Evolutionary conservation across 2,888 invertebrate species (phyloP), one percentile per base, ranked within the genome.

Genomic region (Volucella zonaria): DNA sequence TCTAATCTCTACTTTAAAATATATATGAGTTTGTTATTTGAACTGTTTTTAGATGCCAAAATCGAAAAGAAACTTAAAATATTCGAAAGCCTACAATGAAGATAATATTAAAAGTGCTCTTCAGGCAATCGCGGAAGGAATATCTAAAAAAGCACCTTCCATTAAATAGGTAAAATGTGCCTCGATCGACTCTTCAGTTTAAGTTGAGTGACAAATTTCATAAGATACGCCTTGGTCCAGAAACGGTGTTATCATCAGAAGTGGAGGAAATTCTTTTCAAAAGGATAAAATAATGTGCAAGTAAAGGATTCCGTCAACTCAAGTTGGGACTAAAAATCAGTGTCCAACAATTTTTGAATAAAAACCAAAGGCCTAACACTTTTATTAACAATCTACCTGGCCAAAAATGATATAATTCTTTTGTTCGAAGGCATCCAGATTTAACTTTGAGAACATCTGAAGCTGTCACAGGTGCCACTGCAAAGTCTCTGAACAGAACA

Each of bases 161-260:
- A 40, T 15, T 2, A 58, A 1, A n/a, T n/a, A n/a, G n/a, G 42
- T 62, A 45, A 18, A 18, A 23, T 61, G 11, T 61, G 3, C 45
- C 61, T 23, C 43, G 61, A n/a, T 61, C 61, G 31, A 61, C 31
- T 23, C 47, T 61, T 31, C 61, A 62, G 45, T 62, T 62, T 4
- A 45, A 45, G 31, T 31, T 62, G 31, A 62, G 61, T 31, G 47
- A 62, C 12, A 49, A 49, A 14, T 62, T 49, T 9, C n/a, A 14
- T 14, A 49, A 62, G 9, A 49, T 38, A 47, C 47, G 66, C 42
- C 40, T 49, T 49, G 49, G 49, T 38, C 64, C 45, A 2, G 23
- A 23, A 23, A 23, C 23, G 1, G 3, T 23, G 1, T 23, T 23
- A 23, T 23, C 23, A 23, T 23, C 3, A 2, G 23, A 23, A 2